Percentiles rank a stretch among this genome's conserved stretches.
Conservation (phyloP, 2,888 invertebrate species). For the Apotomis capreana region DNA sequence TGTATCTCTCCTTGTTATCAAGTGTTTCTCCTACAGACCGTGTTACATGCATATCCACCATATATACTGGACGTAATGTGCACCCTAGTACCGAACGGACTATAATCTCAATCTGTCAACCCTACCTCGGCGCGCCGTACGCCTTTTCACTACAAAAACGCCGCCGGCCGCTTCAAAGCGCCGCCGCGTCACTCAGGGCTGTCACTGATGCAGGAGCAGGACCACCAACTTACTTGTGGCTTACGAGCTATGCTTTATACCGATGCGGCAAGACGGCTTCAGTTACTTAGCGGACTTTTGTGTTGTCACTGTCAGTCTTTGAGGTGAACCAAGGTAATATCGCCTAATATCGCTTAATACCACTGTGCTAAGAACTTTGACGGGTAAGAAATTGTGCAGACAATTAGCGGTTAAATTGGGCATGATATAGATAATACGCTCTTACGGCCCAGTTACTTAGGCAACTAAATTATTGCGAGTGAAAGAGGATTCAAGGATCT, state of each 20-base stretch:
- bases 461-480: not conserved
- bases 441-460: not conserved
- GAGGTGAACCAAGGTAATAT: not conserved
- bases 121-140: slow-evolving; percentile 45
- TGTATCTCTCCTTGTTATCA: no score
- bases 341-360: not conserved
- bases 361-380: not conserved
- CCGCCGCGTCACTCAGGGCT: slow-evolving; percentile 52
- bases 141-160: slow-evolving; percentile 52
- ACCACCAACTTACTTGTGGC: slow-evolving; percentile 12
- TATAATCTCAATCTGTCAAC: slow-evolving; percentile 53
- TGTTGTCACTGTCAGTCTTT: not conserved
- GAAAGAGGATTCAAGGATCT: not conserved
- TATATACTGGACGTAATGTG: not conserved
- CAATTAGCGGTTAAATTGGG: slow-evolving; percentile 10
- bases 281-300: not conserved
- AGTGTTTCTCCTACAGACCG: no score
- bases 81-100: slow-evolving; percentile 11
- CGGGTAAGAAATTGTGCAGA: not conserved
- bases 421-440: not conserved
- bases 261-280: not conserved
- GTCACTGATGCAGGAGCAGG: slow-evolving; percentile 40
- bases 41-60: not conserved
- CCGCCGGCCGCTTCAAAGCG: slow-evolving; percentile 39
- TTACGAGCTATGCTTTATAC: not conserved